Evolutionary conservation across 2,797 vertebrate genomes (phyloP).

Genomic region (Phalanger gymnotis): DNA sequence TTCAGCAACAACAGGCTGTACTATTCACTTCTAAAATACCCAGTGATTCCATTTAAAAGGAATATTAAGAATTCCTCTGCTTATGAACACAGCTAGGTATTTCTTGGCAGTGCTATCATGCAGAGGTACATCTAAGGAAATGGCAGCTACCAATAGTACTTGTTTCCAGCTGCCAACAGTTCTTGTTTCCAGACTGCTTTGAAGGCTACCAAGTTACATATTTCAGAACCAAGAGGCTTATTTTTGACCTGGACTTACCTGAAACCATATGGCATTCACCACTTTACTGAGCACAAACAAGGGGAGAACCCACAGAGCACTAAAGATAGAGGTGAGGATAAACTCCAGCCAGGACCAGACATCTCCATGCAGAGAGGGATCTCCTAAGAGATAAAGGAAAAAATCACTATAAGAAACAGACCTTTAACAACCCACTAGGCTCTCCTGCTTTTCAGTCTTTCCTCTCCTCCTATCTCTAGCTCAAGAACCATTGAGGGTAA

Average conservation of each 20-base stretch:
- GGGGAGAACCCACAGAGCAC: slow-evolving; percentile 98
- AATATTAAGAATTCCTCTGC: background rate
- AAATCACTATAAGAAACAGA: slow-evolving; percentile 8
- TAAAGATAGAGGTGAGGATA: slow-evolving; percentile 96
- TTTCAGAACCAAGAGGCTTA: background rate
- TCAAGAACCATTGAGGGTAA: background rate
- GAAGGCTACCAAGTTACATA: background rate
- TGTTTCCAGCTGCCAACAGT: background rate
- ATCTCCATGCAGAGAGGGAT: slow-evolving; percentile 95
- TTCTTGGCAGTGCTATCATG: background rate
- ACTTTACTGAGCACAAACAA: slow-evolving; percentile 99
- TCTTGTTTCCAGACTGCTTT: background rate
- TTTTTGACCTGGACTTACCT: slow-evolving; percentile 85
- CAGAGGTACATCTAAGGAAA: background rate
- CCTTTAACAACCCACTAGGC: background rate
- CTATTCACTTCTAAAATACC: background rate
- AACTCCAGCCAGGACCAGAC: slow-evolving; percentile 99
- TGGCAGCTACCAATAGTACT: background rate
- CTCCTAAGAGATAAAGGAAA: slow-evolving; percentile 85
- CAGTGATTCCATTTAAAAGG: background rate
- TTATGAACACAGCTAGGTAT: background rate
- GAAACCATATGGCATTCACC: slow-evolving; percentile 99
- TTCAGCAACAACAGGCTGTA: background rate
- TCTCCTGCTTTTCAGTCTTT: background rate
- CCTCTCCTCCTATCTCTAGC: background rate